Base-by-base conservation (phyloP, 1,140 invertebrate genomes). In the Drosophila tani region DNA sequence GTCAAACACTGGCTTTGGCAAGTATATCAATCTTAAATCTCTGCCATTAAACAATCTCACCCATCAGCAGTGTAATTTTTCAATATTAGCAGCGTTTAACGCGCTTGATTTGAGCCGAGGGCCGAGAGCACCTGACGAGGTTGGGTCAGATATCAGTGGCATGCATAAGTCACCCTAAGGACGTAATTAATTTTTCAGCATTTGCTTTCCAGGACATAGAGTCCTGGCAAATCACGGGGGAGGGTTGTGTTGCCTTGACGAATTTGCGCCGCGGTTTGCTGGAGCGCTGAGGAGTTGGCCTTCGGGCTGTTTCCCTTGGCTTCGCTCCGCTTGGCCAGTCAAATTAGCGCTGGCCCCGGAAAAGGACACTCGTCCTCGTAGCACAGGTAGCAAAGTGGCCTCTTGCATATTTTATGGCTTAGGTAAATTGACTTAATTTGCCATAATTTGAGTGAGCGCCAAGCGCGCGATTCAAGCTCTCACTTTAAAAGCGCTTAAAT, bases 121-220 rank as follows among this genome's bases (percentile, higher is more conserved):
- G 45, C n/a, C 32, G 40, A 15, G 51, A 43, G 65, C 40, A 73
- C 53, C 66, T 57, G 53, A 24, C 53, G 53, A 40, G 27, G 15
- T 15, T 50, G 60, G 47, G 43, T 51, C 79, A 67, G 47, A 78
- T 69, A 69, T 78, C 75, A 45, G 74, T 53, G 58, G 59, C 55
- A 70, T 75, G 81, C 79, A 90, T 91, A 90, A 82, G 85, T 82
- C 76, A 90, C 88, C 88, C 88, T 90, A 91, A 91, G 90, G 88
- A 91, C 84, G 90, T 91, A 91, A 91, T 91, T 91, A 91, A 91
- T 91, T 91, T 91, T 91, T 91, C 88, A 91, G 81, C 85, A 91
- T 88, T 91, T 83, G 81, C 82, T 80, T 77, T 64, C 47, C 59
- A 29, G 27, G 47, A 50, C 64, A 41, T 32, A 32, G 1, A n/a